Conservation (phyloP, 1,140 invertebrate genomes). For the Zaprionus ornatus region DNA sequence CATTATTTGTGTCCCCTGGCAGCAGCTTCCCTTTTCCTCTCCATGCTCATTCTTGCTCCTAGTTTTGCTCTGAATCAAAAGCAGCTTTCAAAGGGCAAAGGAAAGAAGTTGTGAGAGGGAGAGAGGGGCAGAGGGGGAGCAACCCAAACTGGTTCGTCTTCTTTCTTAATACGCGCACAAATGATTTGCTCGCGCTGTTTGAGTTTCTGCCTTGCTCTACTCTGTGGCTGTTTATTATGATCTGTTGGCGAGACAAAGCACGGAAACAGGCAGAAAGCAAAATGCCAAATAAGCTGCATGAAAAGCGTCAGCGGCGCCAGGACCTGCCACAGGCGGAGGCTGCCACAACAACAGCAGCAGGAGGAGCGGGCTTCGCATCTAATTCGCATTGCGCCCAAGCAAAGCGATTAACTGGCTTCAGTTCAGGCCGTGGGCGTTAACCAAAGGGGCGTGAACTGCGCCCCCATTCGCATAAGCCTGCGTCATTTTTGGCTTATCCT, state of each 20-base stretch:
- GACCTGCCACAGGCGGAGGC: constrained; percentile 15
- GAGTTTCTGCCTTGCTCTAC: constrained; percentile 31
- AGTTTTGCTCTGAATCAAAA: constrained; percentile 13
- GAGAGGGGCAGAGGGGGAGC: not conserved
- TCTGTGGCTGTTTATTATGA: constrained; percentile 40
- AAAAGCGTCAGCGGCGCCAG: constrained; percentile 32
- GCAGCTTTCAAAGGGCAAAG: constrained; percentile 6
- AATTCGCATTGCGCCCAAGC: constrained; percentile 37
- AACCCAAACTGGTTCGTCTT: constrained; percentile 35
- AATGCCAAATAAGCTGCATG: constrained; percentile 47
- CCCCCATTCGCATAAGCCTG: not conserved
- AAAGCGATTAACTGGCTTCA: constrained; percentile 46
- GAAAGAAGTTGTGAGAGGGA: too few species aligned
- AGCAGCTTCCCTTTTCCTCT: not conserved
- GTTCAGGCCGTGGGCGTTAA: constrained; percentile 1
- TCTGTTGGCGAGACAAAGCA: constrained; percentile 29
- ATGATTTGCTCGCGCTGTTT: constrained; percentile 30
- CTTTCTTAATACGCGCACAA: constrained; percentile 18
- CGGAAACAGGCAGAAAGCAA: constrained; percentile 10
- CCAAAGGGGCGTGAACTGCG: not conserved
- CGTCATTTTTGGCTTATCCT: constrained; percentile 1
- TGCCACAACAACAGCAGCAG: too few species aligned
- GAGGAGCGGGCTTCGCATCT: not conserved
- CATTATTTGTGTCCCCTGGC: constrained; percentile 25
- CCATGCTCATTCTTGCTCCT: not conserved